phyloP scores from a whole-genome alignment of 2,888 invertebrate genomes.

The Apodemia hepburni region DNA sequence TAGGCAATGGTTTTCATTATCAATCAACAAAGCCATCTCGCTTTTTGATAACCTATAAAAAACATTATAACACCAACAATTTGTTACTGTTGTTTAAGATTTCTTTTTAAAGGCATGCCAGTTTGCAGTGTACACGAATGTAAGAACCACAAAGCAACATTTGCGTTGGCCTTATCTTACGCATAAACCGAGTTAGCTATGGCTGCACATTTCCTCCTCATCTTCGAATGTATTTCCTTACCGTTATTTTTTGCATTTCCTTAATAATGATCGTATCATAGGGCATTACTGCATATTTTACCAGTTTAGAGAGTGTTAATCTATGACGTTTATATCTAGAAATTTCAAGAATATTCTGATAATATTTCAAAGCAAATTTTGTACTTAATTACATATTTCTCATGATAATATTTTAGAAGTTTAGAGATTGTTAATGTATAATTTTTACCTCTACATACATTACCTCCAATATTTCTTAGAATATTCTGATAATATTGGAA shows the following conservation, averaged over 20 bases:
- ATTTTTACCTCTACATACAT: no score
- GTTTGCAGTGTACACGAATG: neutral
- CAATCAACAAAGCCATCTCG: no score
- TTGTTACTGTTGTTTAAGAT: neutral
- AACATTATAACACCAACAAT: neutral
- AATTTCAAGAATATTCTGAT: no score
- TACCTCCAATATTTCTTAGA: no score
- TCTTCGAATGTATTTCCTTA: conserved; percentile 51
- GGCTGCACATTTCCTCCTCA: conserved; percentile 57
- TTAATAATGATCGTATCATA: conserved; percentile 12
- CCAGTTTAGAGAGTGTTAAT: neutral
- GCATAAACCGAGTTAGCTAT: conserved; percentile 68
- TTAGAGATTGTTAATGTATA: no score
- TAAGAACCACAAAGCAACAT: conserved; percentile 27
- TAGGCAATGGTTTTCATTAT: no score
- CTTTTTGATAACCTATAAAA: neutral
- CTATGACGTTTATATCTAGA: neutral
- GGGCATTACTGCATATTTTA: neutral
- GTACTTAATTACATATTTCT: no score
- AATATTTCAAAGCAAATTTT: no score
- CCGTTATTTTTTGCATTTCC: conserved; percentile 38
- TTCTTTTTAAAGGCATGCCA: neutral
- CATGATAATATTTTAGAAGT: no score
- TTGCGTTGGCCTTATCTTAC: conserved; percentile 63
- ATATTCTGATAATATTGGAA: no score